Evolutionary conservation across 2,888 invertebrate species (phyloP), one percentile per base, ranked within the genome.

Genomic region (Pammene fasciana): DNA sequence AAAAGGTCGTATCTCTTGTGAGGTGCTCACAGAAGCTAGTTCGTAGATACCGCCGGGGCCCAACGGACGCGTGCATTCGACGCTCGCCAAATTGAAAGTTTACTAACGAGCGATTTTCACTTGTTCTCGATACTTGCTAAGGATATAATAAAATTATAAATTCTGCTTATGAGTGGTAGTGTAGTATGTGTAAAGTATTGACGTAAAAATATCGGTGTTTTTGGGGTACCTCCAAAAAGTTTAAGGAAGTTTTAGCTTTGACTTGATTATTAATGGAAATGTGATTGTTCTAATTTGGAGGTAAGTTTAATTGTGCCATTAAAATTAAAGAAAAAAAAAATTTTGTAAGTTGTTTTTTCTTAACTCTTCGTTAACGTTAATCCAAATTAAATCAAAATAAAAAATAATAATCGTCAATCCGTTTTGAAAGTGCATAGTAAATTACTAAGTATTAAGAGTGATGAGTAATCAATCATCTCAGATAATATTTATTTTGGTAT

Each of bases 31-130:
- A 6, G 16, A 7, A 41, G 38, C 43, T 45, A 67, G 66, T 60
- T 13, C 16, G 36, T 7, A 52, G 41, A 52, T 38, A 52, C 9
- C 66, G 59, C 13, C 18, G 10, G 43, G 1, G 36, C 14, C 5
- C 7, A 36, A 9, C 16, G 16, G 66, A 36, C 66, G 66, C 34
- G 57, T 0, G 3, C 46, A 13, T 46, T 18, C 41, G n/a, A 43
- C 1, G n/a, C 8, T 34, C 34, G n/a, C 18, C 46, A 13, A 7
- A 7, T 45, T n/a, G 18, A 59, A 67, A 67, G 52, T 67, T 67
- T 50, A 3, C 38, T 5, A 14, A 34, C 43, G 59, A 52, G 9
- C 59, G 52, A 7, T 43, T 16, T 48, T 50, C 16, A 52, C 36
- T 43, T 66, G 41, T 13, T 60, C 43, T 16, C 34, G 59, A 41